Percentiles rank a stretch among this genome's conserved stretches.
phyloP scores from a whole-genome alignment of 1,140 invertebrate genomes.

The Orchesella cincta region DNA sequence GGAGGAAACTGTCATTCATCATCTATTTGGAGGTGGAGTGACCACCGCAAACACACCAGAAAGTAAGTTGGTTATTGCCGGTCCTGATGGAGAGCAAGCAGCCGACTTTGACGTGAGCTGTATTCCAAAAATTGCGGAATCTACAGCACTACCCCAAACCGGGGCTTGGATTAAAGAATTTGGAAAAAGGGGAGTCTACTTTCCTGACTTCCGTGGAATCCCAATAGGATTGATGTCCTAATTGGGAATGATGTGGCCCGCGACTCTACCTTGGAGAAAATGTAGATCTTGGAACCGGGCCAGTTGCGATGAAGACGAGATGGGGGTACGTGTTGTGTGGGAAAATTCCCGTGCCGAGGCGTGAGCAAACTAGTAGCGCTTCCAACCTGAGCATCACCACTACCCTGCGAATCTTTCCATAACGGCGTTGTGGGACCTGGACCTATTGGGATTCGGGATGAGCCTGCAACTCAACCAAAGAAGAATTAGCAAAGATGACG shows the following conservation, averaged over 20 bases:
- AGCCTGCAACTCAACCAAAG: neutral
- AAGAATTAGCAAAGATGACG: neutral
- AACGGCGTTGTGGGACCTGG: neutral
- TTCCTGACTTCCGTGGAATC: neutral
- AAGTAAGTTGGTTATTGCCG: constrained; percentile 13
- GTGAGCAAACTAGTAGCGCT: neutral
- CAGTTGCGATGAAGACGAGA: constrained; percentile 50
- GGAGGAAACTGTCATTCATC: constrained; percentile 5
- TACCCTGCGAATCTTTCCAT: neutral
- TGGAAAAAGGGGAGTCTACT: neutral
- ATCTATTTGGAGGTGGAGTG: constrained; percentile 28
- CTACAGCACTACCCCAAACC: neutral
- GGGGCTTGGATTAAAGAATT: constrained; percentile 25
- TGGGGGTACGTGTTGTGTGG: constrained; percentile 53
- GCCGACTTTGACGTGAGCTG: constrained; percentile 28
- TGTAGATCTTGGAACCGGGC: constrained; percentile 25
- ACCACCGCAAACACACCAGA: neutral
- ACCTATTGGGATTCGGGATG: constrained; percentile 4
- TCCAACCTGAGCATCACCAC: neutral
- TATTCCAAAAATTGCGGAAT: constrained; percentile 27
- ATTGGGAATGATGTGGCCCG: constrained; percentile 16
- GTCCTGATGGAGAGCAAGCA: neutral
- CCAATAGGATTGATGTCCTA: neutral
- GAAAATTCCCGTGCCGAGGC: constrained; percentile 28
- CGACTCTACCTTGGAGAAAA: neutral